Conservation (phyloP, 2,797 vertebrate genomes). For the Decapterus maruadsi region DNA sequence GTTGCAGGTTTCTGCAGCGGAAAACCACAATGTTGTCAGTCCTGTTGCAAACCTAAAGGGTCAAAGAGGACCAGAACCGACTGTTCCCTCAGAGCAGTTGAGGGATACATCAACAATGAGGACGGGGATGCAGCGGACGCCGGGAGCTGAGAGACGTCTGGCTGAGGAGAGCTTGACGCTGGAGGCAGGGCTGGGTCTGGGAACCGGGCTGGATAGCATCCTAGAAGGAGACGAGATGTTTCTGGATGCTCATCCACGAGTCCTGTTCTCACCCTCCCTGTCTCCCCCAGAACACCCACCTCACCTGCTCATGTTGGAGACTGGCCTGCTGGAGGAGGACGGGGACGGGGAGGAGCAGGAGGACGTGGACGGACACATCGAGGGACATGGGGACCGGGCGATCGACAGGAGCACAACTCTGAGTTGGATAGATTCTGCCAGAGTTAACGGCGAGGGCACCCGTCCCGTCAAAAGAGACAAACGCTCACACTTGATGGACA, state of each 20-base stretch:
- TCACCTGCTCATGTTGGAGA: slow-evolving; percentile 84
- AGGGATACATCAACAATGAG: neutral
- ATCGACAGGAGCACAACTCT: slow-evolving; percentile 61
- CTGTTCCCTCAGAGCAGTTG: slow-evolving; percentile 23
- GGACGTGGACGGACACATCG: slow-evolving; percentile 56
- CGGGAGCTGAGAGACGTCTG: slow-evolving; percentile 1
- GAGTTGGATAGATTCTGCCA: slow-evolving; percentile 36
- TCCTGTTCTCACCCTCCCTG: slow-evolving; percentile 83
- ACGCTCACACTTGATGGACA: slow-evolving; percentile 62
- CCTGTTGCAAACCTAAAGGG: slow-evolving; percentile 25
- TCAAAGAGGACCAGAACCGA: slow-evolving; percentile 43
- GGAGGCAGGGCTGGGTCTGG: slow-evolving; percentile 49
- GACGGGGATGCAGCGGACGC: slow-evolving; percentile 17
- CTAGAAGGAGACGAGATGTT: slow-evolving; percentile 80
- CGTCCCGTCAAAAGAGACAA: slow-evolving; percentile 62
- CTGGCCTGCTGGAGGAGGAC: slow-evolving; percentile 71
- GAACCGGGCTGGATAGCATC: slow-evolving; percentile 48
- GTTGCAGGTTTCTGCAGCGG: slow-evolving; percentile 7
- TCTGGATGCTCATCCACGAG: slow-evolving; percentile 84
- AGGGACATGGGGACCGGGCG: slow-evolving; percentile 77
- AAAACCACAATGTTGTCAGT: slow-evolving; percentile 26
- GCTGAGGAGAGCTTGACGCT: slow-evolving; percentile 18
- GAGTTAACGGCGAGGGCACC: slow-evolving; percentile 4
- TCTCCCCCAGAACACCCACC: slow-evolving; percentile 83
- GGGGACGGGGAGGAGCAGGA: slow-evolving; percentile 55